Evolutionary conservation across 2,113 vertebrate species (phyloP).

Genomic region (Pavo muticus): DNA sequence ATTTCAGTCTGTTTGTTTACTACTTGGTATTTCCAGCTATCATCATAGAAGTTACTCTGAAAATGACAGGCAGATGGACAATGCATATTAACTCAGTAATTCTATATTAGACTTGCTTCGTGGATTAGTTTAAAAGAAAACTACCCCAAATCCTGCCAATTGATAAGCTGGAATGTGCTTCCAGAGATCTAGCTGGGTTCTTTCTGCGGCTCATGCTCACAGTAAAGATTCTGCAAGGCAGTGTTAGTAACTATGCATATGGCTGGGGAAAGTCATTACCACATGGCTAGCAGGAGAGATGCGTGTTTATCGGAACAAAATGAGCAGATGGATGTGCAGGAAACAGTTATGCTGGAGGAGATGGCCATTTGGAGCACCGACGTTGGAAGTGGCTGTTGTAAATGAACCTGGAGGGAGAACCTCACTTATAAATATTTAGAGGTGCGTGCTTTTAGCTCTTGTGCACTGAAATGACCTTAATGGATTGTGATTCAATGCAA

Average conservation of each 20-base stretch:
- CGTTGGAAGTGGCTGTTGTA: neutral
- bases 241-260: neutral
- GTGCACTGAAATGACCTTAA: conserved; percentile 18
- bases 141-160: neutral
- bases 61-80: neutral
- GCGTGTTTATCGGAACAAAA: conserved; percentile 1
- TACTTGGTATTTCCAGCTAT: conserved; percentile 12
- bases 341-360: conserved; percentile 47
- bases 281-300: neutral
- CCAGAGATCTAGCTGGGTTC: conserved; percentile 9
- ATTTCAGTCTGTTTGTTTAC: conserved; percentile 4
- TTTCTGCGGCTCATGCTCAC: neutral
- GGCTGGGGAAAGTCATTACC: neutral
- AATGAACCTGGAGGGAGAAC: conserved; percentile 18
- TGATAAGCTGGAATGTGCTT: neutral
- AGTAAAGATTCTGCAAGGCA: conserved; percentile 24
- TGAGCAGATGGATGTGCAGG: conserved; percentile 31
- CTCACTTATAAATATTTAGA: conserved; percentile 51
- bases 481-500: neutral
- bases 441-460: neutral
- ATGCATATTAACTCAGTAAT: neutral
- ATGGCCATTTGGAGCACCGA: conserved; percentile 31
- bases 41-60: neutral
- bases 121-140: neutral
- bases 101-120: neutral